Percentiles rank a stretch among this genome's conserved stretches.
Conservation (phyloP, 2,797 vertebrate species). For the Aphelocoma californica region DNA sequence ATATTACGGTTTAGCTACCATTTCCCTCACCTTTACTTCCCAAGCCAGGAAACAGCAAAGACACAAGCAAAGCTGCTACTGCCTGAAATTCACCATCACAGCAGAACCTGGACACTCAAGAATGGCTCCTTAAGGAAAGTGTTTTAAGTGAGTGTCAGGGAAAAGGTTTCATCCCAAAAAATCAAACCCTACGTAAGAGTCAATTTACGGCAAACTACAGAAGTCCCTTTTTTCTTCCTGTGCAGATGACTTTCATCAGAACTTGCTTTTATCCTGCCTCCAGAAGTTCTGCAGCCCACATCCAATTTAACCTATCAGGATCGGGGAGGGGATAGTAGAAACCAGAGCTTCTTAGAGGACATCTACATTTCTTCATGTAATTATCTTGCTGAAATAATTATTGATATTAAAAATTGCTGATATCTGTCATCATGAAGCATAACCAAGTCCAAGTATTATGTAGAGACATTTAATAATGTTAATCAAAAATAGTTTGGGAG, state of each 20-base stretch:
- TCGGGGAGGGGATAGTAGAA: accelerated
- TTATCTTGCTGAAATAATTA: not conserved
- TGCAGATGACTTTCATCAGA: not conserved
- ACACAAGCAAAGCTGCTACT: not conserved
- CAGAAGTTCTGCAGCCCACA: not conserved
- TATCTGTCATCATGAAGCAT: not conserved
- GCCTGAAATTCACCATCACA: not conserved
- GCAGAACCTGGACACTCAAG: not conserved
- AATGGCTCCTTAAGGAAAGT: not conserved
- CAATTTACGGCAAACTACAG: accelerated
- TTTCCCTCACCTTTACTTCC: not conserved
- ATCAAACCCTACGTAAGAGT: accelerated
- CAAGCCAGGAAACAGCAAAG: not conserved
- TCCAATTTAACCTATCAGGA: not conserved
- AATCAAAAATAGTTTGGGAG: not conserved
- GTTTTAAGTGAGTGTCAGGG: not conserved
- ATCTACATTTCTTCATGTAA: not conserved
- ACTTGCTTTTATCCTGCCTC: not conserved
- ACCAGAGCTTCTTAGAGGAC: not conserved
- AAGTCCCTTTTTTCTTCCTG: not conserved
- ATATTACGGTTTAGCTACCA: not conserved
- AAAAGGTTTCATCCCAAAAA: not conserved
- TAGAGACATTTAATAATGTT: not conserved
- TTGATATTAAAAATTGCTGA: not conserved
- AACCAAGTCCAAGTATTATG: not conserved